A percentile compares a stretch with the other conserved stretches of the same genome.
These are phyloP conservation scores for Oophaga sylvatica DNA, from an alignment of 2,797 vertebrate species.

Conservation along the genomic window DNA sequence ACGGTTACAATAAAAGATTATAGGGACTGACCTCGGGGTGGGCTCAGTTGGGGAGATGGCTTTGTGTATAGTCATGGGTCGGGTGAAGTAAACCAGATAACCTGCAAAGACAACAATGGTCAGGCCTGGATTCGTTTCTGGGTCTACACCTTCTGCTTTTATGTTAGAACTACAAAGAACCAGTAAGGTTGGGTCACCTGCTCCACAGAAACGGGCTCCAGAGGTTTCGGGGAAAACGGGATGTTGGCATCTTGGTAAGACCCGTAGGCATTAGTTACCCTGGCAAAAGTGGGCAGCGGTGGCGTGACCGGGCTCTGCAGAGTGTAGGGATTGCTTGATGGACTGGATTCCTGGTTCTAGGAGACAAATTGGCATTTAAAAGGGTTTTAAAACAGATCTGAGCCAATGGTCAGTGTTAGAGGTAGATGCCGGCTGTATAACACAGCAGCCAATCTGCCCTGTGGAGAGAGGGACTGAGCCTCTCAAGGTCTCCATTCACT, in stretches of 20 bases:
- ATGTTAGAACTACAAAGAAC: background rate
- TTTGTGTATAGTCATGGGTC: slow-evolving; percentile 94
- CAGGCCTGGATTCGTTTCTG: slow-evolving; percentile 29
- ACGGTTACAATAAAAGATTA: no score
- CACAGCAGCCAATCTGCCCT: no score
- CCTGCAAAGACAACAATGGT: slow-evolving; percentile 66
- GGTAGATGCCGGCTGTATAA: no score
- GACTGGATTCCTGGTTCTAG: slow-evolving; percentile 90
- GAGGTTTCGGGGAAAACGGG: slow-evolving; percentile 95
- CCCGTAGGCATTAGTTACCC: slow-evolving; percentile 92
- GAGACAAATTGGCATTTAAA: slow-evolving; percentile 59
- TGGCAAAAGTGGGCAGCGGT: slow-evolving; percentile 87
- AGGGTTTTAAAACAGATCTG: no score
- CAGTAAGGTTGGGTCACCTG: slow-evolving; percentile 73
- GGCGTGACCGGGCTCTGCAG: slow-evolving; percentile 88
- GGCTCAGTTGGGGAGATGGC: slow-evolving; percentile 89
- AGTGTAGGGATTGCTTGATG: slow-evolving; percentile 82
- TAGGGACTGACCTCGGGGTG: slow-evolving; percentile 84
- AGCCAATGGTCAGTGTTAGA: no score
- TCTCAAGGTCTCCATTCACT: no score
- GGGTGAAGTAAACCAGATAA: slow-evolving; percentile 93
- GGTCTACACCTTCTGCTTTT: background rate
- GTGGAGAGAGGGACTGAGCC: no score
- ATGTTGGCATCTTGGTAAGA: slow-evolving; percentile 97
- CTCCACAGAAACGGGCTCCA: slow-evolving; percentile 94